Evolutionary conservation across 2,888 invertebrate species (phyloP).

Genomic region (Heteromyza rotundicornis): DNA sequence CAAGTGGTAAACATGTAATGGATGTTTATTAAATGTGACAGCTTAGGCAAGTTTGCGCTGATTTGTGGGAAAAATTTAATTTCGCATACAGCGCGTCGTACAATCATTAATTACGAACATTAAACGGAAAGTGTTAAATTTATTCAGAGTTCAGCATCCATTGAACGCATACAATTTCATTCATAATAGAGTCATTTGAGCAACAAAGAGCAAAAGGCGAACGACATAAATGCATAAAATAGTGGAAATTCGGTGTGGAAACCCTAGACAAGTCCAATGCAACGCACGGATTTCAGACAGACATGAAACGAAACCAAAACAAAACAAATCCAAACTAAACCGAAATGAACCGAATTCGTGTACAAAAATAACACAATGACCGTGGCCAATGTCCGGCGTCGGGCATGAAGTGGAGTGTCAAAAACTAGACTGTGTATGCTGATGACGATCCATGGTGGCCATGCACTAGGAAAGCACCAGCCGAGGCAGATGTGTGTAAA

Average conservation of each 20-base stretch:
- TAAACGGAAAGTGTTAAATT: conserved; percentile 5
- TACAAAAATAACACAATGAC: neutral
- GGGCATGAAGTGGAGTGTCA: no score
- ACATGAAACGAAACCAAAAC: neutral
- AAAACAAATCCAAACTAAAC: neutral
- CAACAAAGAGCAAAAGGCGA: neutral
- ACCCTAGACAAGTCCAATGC: neutral
- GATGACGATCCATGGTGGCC: no score
- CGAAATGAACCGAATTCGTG: neutral
- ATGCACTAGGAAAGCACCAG: no score
- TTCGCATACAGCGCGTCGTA: no score
- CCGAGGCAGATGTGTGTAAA: neutral
- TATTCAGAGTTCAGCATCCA: conserved; percentile 6
- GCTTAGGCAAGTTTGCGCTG: no score
- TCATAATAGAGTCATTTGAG: neutral
- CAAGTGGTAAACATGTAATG: no score
- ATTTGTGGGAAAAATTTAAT: no score
- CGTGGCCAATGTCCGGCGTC: neutral
- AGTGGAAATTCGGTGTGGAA: neutral
- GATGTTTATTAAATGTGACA: no score
- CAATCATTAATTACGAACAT: neutral
- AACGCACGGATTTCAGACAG: neutral
- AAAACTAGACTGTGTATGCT: no score
- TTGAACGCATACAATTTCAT: conserved; percentile 17
- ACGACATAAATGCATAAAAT: neutral